Conservation (phyloP, 2,113 vertebrate species). For the Phaetusa simplex region DNA sequence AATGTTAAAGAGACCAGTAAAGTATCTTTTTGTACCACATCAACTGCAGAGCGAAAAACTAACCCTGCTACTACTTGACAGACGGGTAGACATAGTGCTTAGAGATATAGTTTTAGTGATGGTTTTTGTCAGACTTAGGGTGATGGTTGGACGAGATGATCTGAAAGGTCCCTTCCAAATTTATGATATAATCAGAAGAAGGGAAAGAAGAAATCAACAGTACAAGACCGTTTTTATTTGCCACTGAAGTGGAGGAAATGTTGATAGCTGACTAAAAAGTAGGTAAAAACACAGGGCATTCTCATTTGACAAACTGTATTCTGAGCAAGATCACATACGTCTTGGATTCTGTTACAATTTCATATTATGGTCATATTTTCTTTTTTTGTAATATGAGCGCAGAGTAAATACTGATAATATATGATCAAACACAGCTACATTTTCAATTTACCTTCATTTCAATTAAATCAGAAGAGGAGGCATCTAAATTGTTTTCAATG, state of each 20-base stretch:
- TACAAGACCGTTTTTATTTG: background rate
- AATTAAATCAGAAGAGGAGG: conserved; percentile 69
- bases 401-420: background rate
- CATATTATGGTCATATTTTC: background rate
- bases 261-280: background rate
- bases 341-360: background rate
- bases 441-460: conserved; percentile 75
- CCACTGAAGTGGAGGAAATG: background rate
- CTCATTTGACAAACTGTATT: background rate
- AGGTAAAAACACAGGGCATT: background rate
- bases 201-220: background rate
- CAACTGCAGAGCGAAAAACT: background rate
- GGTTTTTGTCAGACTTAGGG: too few species aligned
- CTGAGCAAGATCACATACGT: background rate
- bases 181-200: background rate
- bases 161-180: too few species aligned
- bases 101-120: too few species aligned
- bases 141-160: too few species aligned
- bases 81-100: too few species aligned
- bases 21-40: background rate
- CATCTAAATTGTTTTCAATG: conserved; percentile 66
- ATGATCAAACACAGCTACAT: background rate
- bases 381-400: background rate
- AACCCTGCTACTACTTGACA: background rate
- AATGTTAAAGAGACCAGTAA: background rate